Evolutionary conservation across 2,797 vertebrate genomes (phyloP).

Genomic region (Steatocranus sp.): DNA sequence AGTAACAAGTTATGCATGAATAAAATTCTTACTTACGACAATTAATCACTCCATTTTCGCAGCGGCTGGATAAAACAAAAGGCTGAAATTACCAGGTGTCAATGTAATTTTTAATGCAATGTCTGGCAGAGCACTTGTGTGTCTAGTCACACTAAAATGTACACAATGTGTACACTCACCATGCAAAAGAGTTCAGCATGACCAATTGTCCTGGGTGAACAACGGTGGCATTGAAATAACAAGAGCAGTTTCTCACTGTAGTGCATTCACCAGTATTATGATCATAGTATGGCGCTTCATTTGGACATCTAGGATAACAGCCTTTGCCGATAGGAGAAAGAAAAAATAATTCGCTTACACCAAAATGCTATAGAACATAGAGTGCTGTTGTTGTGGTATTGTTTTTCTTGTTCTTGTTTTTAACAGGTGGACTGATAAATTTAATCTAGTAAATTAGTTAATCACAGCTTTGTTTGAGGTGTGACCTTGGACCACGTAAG

Average conservation of each 20-base stretch:
- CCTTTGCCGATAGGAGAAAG: conserved; percentile 54
- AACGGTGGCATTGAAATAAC: conserved; percentile 69
- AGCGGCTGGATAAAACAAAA: conserved; percentile 30
- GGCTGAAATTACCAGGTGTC: background rate
- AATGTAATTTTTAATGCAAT: background rate
- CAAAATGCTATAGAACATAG: background rate
- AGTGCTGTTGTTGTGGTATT: background rate
- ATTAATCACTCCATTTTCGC: conserved; percentile 40
- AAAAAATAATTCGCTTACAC: background rate
- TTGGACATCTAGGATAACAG: conserved; percentile 80
- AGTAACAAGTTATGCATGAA: accelerated
- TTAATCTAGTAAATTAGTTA: background rate
- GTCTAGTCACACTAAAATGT: background rate
- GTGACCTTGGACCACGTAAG: background rate
- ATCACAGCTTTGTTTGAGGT: background rate
- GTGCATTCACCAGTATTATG: conserved; percentile 78
- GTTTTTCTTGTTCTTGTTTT: background rate
- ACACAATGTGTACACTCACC: conserved; percentile 50
- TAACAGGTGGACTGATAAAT: background rate
- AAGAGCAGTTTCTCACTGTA: conserved; percentile 70
- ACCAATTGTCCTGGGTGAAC: conserved; percentile 33
- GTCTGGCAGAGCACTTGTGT: accelerated
- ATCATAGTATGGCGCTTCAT: conserved; percentile 75
- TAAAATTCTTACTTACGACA: conserved; percentile 47
- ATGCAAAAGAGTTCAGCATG: background rate